Conservation (phyloP, 2,797 vertebrate species). For the Perodicticus potto region DNA sequence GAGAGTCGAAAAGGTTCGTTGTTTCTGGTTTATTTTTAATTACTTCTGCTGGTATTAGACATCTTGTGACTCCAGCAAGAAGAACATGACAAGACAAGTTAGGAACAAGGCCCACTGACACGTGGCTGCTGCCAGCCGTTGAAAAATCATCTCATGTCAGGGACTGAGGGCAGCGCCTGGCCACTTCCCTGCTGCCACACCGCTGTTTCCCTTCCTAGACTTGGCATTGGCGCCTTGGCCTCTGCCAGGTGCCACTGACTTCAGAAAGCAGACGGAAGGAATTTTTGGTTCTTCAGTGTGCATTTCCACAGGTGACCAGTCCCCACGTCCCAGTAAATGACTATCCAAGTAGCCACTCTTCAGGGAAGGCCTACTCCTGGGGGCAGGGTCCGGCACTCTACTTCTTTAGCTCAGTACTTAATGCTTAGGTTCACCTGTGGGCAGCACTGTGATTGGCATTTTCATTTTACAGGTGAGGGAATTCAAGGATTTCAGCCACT, state of each 20-base stretch:
- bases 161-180: background rate
- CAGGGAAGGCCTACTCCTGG: background rate
- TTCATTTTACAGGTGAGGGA: background rate
- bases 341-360: background rate
- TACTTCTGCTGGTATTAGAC: slow-evolving; percentile 68
- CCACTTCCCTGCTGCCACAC: background rate
- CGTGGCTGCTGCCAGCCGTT: background rate
- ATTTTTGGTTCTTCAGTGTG: background rate
- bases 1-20: slow-evolving; percentile 59
- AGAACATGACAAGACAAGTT: slow-evolving; percentile 56
- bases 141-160: background rate
- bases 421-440: background rate
- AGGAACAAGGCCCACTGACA: background rate
- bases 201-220: background rate
- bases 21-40: slow-evolving; percentile 83
- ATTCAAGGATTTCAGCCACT: background rate
- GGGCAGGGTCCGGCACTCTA: background rate
- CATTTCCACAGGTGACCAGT: background rate
- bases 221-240: background rate
- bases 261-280: background rate
- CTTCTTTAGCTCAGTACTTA: background rate
- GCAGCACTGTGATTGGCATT: background rate
- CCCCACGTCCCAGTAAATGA: background rate
- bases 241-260: background rate
- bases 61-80: slow-evolving; percentile 66